Percentiles rank a stretch among this genome's conserved stretches.
These are phyloP conservation scores for Phrynocephalus vlangalii DNA, from an alignment of 2,797 vertebrate genomes.

Conservation along the genomic window DNA sequence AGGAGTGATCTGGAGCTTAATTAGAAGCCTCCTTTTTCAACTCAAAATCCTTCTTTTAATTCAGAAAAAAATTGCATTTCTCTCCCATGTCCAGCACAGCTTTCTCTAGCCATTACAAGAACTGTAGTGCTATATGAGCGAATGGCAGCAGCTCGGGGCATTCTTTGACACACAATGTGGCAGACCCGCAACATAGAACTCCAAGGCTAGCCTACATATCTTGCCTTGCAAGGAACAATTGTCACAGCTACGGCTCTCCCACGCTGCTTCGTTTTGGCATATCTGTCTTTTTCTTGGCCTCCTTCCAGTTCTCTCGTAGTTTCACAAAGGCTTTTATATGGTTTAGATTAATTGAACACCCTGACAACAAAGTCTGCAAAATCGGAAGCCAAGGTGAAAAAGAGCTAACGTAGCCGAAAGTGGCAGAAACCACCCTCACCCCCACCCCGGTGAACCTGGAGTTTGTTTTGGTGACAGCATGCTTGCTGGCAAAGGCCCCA, in stretches of 20 bases:
- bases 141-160: fast-evolving
- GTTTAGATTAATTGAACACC: conserved; percentile 25
- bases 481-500: conserved; percentile 59
- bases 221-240: background rate
- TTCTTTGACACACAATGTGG: background rate
- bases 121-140: background rate
- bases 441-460: conserved; percentile 34
- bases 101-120: background rate
- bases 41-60: background rate
- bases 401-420: conserved; percentile 37
- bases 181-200: background rate
- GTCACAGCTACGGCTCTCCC: background rate
- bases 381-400: background rate
- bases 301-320: conserved; percentile 8
- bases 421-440: conserved; percentile 44
- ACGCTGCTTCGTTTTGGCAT: conserved; percentile 2
- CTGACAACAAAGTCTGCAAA: conserved; percentile 40
- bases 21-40: background rate
- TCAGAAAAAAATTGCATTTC: background rate
- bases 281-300: background rate
- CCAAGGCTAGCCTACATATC: background rate
- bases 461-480: conserved; percentile 49
- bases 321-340: background rate
- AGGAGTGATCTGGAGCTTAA: too few relatives aligned
- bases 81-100: too few relatives aligned